Evolutionary conservation across 2,113 vertebrate genomes (phyloP), one percentile per base, ranked within the genome.

Genomic region (Budorcas taxicolor): DNA sequence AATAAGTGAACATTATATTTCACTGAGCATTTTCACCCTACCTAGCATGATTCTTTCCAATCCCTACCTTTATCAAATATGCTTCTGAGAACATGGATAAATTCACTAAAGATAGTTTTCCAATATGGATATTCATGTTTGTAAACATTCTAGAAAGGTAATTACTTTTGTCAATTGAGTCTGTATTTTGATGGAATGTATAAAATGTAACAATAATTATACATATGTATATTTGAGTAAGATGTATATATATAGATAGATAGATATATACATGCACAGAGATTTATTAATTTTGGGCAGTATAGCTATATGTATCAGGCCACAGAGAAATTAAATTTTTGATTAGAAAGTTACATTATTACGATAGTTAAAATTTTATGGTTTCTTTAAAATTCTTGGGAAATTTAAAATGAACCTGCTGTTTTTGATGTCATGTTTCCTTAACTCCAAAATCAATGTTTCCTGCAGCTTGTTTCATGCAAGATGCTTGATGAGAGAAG

Each of bases 1-100:
- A 96, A 80, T 25, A 50, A 92, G 31, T 84, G 40, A 92, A 90
- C 29, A 84, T 95, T 78, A 29, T 95, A 91, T 95, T 93, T 96
- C 53, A 71, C 25, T 94, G 92, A 91, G 53, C 7, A 76, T 87
- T 93, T 89, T 96, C 89, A 80, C 45, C 25, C 9, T 64, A 57
- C 19, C 15, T 53, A 40, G 89, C 82, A 27, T 64, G 83, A 58
- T 74, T 91, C 25, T 93, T 47, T 45, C 15, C 58, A 96, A 31
- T 2, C 87, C 4, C 15, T 4, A 64, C 4, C 1, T 11, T 11
- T 64, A 57, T 50, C 83, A 55, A 81, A 58, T 64, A 36, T 67
- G 91, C 55, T 57, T 80, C 83, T 85, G 14, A 84, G 64, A 87
- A 90, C 15, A 55, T 14, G 1, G 7, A 21, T 60, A 14, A 2